Base-by-base conservation (phyloP, 1,140 invertebrate species). In the Lethrus apterus region DNA sequence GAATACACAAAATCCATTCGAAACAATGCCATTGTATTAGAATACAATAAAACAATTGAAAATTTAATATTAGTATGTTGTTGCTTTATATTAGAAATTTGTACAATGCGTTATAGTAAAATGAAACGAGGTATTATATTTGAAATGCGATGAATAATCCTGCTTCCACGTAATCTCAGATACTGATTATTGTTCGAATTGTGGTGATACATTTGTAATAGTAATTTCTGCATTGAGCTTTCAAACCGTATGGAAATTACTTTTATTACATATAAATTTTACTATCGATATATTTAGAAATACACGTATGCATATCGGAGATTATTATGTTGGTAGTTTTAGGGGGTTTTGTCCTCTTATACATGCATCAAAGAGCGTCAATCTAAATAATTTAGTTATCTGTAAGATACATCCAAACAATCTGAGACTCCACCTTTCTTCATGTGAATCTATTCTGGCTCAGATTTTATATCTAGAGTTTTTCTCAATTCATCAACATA, bases 111-210 rank as follows among this genome's bases (percentile, higher is more conserved):
- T 41, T 41, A 41, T 15, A 10, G 23, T 26, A 26, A 21, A 41
- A 41, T 41, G 38, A 41, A 41, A 41, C 38, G 29, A 41, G 38
- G 38, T 26, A 41, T 18, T 21, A 26, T 18, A 9, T 7, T 7
- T 13, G 14, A 5, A 14, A 8, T 13, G 14, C 38, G 38, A 41
- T 41, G 38, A 41, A 41, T 41, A 41, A 41, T 41, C 29, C 29
- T 26, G 38, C 38, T 41, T 41, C 23, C 20, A 13, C 38, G 38
- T 41, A 41, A 41, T 24, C 38, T 20, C 29, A 41, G 38, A 41
- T 41, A 41, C 38, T 41, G 38, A 41, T 41, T 41, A 41, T 41
- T 41, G 38, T 41, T 41, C 29, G 29, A 41, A 41, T 41, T n/a
- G n/a, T n/a, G n/a, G n/a, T 41, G 38, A 41, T 41, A 41, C 29